Percentiles rank a stretch among this genome's conserved stretches.
Evolutionary conservation across 2,888 invertebrate species (phyloP).

Genomic region (Eurois occulta): DNA sequence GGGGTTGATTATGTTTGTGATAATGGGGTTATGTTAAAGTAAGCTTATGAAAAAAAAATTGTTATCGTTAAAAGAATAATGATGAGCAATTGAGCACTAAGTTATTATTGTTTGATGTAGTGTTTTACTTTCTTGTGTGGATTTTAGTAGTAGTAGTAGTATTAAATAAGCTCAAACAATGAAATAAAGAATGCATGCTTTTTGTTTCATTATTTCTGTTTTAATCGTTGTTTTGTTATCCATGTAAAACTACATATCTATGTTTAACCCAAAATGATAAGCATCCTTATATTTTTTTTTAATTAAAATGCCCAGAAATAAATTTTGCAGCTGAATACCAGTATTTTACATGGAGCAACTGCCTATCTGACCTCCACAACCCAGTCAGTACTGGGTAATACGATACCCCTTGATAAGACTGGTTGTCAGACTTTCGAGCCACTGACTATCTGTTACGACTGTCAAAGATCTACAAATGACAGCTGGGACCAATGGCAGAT

Average conservation of each 20-base stretch:
- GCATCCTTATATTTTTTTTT: too few species aligned
- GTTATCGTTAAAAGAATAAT: background rate
- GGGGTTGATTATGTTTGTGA: conserved; percentile 70
- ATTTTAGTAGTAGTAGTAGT: background rate
- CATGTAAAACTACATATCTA: background rate
- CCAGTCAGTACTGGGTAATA: background rate
- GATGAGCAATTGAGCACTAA: background rate
- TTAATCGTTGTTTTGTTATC: background rate
- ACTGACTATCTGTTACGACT: background rate
- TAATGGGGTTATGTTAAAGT: conserved; percentile 80
- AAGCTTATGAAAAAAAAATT: background rate
- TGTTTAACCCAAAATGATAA: background rate
- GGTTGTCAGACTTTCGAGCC: background rate
- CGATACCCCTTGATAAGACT: background rate
- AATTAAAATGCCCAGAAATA: background rate
- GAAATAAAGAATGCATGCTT: background rate
- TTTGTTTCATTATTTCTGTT: background rate
- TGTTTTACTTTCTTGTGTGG: background rate
- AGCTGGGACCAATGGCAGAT: background rate
- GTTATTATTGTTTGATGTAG: background rate
- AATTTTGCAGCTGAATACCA: background rate
- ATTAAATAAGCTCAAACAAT: background rate
- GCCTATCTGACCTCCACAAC: background rate
- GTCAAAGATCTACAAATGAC: background rate
- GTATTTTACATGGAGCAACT: background rate